Conservation (phyloP, 1,140 invertebrate species). For the Drosophila rhopaloa region DNA sequence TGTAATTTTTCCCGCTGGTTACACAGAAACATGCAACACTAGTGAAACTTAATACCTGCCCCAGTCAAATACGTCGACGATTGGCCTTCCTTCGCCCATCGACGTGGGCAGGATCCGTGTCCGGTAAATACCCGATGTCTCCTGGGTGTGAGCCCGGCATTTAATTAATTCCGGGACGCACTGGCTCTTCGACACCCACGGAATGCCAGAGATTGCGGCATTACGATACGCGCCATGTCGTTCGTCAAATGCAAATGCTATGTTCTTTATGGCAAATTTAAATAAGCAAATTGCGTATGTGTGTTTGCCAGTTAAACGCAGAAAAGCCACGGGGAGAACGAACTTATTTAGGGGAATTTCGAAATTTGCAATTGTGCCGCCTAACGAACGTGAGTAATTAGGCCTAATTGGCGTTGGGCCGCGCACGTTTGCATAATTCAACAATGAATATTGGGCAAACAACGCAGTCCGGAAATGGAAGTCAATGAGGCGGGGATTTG, state of each 20-base stretch:
- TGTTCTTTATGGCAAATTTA: constrained; percentile 14
- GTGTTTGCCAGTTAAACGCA: constrained; percentile 9
- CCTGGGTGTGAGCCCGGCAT: not conserved
- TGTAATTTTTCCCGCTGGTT: no score
- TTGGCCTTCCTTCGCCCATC: not conserved
- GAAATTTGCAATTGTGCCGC: constrained; percentile 14
- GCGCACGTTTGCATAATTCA: constrained; percentile 45
- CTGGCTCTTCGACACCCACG: not conserved
- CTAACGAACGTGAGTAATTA: constrained; percentile 54
- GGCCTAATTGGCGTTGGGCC: constrained; percentile 29
- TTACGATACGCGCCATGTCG: not conserved
- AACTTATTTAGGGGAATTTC: constrained; percentile 2
- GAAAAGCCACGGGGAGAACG: not conserved
- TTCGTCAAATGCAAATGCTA: constrained; percentile 16
- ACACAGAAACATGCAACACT: not conserved
- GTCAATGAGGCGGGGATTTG: not conserved
- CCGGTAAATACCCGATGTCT: not conserved
- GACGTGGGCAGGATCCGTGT: not conserved
- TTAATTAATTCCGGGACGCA: constrained; percentile 22
- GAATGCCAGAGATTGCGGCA: constrained; percentile 6
- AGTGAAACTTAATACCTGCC: not conserved
- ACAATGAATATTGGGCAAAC: constrained; percentile 39
- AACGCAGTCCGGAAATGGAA: not conserved
- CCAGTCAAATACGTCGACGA: not conserved
- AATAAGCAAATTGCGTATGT: constrained; percentile 14